phyloP scores from a whole-genome alignment of 2,797 vertebrate genomes.

The Tiaroga cobitis region DNA sequence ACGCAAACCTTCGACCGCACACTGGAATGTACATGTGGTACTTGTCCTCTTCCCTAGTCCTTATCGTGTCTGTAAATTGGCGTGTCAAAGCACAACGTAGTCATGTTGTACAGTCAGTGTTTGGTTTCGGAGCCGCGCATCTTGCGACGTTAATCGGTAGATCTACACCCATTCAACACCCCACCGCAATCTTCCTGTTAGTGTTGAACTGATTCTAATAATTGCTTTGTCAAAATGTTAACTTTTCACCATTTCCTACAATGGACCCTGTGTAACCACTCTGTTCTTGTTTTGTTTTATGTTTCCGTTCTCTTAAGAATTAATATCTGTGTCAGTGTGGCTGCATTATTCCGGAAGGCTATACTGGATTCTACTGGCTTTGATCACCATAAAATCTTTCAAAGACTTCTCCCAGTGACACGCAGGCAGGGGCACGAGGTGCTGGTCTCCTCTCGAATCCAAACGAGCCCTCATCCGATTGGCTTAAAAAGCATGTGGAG shows the following conservation, averaged over 20 bases:
- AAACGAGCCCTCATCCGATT: conserved; percentile 61
- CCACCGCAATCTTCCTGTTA: conserved; percentile 32
- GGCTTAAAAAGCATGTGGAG: conserved; percentile 61
- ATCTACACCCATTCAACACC: not conserved
- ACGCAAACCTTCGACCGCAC: not conserved
- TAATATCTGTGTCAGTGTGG: conserved; percentile 64
- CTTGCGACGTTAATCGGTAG: conserved; percentile 29
- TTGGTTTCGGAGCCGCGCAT: conserved; percentile 28
- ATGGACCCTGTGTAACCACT: conserved; percentile 58
- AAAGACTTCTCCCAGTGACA: conserved; percentile 63
- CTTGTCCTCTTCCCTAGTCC: conserved; percentile 19
- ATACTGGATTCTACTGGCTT: conserved; percentile 68
- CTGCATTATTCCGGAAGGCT: conserved; percentile 72
- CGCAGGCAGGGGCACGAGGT: conserved; percentile 53
- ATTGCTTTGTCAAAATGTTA: conserved; percentile 48
- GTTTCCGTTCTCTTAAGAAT: conserved; percentile 64
- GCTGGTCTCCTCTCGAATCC: conserved; percentile 57
- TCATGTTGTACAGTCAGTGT: conserved; percentile 43
- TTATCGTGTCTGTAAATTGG: conserved; percentile 37
- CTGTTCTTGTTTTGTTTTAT: conserved; percentile 64
- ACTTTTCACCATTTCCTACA: conserved; percentile 48
- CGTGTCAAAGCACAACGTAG: conserved; percentile 22
- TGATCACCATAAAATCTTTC: conserved; percentile 72
- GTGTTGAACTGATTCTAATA: conserved; percentile 39
- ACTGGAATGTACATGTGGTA: conserved; percentile 39